These are phyloP conservation scores for Oithona nana DNA, from an alignment of 2,888 invertebrate genomes.

Conservation along the genomic window DNA sequence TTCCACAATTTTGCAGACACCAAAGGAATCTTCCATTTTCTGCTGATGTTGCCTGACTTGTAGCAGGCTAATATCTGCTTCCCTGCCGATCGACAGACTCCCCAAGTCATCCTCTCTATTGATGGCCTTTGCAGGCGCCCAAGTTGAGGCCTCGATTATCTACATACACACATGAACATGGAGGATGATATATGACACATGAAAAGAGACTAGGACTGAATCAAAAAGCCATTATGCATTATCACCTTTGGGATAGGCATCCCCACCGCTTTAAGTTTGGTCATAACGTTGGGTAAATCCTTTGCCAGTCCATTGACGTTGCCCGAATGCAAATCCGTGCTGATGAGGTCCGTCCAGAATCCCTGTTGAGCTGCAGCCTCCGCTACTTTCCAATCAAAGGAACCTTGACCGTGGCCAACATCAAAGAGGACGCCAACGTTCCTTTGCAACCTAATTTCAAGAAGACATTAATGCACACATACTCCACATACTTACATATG, in stretches of 20 bases:
- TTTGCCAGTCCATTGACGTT: neutral
- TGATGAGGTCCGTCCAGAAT: neutral
- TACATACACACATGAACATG: neutral
- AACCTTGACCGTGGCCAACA: slow-evolving; percentile 4
- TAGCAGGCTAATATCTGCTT: neutral
- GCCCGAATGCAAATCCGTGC: slow-evolving; percentile 8
- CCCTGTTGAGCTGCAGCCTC: neutral
- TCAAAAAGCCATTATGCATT: no score
- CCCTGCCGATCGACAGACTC: neutral
- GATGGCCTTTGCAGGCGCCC: neutral
- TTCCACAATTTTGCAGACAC: neutral
- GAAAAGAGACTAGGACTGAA: no score
- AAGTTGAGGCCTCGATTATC: neutral
- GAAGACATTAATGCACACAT: no score
- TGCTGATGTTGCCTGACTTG: neutral
- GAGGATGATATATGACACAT: no score
- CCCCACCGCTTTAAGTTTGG: neutral
- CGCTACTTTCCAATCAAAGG: neutral
- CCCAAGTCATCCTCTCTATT: neutral
- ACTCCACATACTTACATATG: no score
- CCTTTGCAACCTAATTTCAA: neutral
- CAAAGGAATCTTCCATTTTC: neutral
- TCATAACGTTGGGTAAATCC: neutral
- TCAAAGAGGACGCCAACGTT: neutral
- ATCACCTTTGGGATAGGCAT: neutral